phyloP scores from a whole-genome alignment of 35 echinoderm and acorn worm species.

The Stichopus chloronotus region DNA sequence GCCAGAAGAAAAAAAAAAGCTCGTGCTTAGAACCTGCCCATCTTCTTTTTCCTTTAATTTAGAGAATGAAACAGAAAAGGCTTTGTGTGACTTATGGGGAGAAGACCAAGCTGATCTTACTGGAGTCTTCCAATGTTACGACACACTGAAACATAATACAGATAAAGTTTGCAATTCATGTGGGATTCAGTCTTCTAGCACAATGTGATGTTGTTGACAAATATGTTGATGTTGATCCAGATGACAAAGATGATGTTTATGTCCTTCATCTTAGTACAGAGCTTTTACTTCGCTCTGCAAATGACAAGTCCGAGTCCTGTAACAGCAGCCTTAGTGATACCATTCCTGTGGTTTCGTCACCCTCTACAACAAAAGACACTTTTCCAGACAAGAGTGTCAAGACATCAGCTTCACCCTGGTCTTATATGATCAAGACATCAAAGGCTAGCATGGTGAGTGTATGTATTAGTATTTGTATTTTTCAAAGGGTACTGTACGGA shows the following conservation, averaged over 20 bases:
- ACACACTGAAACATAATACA: background rate
- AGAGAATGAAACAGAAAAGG: slow-evolving; percentile 14
- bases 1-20: background rate
- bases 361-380: no score
- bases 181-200: background rate
- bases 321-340: background rate
- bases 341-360: background rate
- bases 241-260: no score
- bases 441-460: no score
- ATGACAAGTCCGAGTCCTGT: background rate
- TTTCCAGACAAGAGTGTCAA: no score
- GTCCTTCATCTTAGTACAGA: slow-evolving; percentile 20
- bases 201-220: slow-evolving; percentile 32
- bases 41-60: background rate
- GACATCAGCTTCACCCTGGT: no score
- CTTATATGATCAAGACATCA: no score
- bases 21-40: no score
- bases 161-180: background rate
- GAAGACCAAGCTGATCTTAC: background rate
- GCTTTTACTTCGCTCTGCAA: background rate
- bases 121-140: background rate
- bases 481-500: no score
- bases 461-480: no score
- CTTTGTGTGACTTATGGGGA: slow-evolving; percentile 34
- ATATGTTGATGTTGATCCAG: slow-evolving; percentile 45